Evolutionary conservation across 2,113 vertebrate genomes (phyloP), one percentile per base, ranked within the genome.

Genomic region (Otis tarda): DNA sequence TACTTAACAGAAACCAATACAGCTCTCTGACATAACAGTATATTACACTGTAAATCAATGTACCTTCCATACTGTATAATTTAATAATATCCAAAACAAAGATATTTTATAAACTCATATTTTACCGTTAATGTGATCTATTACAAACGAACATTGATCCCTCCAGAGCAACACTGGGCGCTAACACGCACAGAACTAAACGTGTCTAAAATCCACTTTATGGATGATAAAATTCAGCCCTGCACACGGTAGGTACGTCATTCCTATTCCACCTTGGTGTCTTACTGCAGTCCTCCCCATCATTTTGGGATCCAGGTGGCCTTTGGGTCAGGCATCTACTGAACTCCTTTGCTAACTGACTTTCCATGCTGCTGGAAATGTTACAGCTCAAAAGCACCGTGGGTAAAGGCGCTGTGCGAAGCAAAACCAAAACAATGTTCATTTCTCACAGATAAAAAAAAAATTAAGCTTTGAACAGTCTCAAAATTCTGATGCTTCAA

Each of bases 1-100:
- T 65, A 70, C 61, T 91, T 89, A 95, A 77, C 67, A 96, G 83
- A 94, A 92, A 55, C 49, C 73, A 91, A 52, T 31, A 85, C n/a
- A 76, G 57, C 24, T 37, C 31, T 80, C 50, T 86, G 86, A 64
- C 86, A 85, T 28, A 77, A 61, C 19, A 52, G 33, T 28, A 31
- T 31, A 81, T 93, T 84, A 43, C 43, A 89, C 52, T 94, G 69
- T 31, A 78, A 90, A 94, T 93, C 23, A 3, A 55, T 61, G 43
- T 41, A 9, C 39, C 61, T 92, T 82, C 79, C 59, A 59, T 31
- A n/a, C 13, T 45, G 21, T 19, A 27, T 78, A 43, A 81, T 61
- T 90, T 79, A 90, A 84, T 94, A 90, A 47, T 47, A 89, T 17
- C 49, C 28, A 55, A 28, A 87, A 92, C n/a, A 83, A n/a, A 76